Evolutionary conservation across 2,113 vertebrate genomes (phyloP).

Genomic region (Parus major): DNA sequence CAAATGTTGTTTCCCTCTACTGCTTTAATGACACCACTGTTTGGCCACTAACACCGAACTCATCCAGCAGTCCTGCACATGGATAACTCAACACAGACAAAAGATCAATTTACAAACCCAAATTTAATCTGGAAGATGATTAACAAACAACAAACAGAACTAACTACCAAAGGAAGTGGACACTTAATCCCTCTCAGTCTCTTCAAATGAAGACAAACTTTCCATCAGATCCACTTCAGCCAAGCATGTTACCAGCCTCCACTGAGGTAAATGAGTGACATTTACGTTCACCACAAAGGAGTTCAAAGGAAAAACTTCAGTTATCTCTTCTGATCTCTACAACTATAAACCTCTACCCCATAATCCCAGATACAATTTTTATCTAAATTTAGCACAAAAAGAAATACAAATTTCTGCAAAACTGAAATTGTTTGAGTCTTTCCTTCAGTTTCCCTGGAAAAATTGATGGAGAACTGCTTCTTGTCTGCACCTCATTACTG

Average conservation of each 20-base stretch:
- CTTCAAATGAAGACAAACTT: not conserved
- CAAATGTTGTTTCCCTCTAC: not conserved
- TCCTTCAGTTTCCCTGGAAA: not conserved
- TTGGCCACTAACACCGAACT: not conserved
- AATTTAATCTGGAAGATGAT: not conserved
- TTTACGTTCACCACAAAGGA: not conserved
- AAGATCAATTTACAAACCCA: not conserved
- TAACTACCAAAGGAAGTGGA: not conserved
- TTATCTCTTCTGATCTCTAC: not conserved
- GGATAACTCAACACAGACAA: not conserved
- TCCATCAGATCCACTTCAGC: not conserved
- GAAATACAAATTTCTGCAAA: not conserved
- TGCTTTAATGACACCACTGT: not conserved
- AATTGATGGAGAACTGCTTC: not conserved
- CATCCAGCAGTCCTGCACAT: not conserved
- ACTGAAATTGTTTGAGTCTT: not conserved
- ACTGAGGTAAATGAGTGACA: not conserved
- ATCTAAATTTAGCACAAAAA: not conserved
- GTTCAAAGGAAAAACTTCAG: not conserved
- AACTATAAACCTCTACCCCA: not conserved
- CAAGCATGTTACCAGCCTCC: fast-evolving
- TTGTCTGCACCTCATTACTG: not conserved
- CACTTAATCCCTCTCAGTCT: not conserved
- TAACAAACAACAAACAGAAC: not conserved
- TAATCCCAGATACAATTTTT: not conserved